Evolutionary conservation across 2,888 invertebrate species (phyloP).

Genomic region (Oegoconia quadripuncta): DNA sequence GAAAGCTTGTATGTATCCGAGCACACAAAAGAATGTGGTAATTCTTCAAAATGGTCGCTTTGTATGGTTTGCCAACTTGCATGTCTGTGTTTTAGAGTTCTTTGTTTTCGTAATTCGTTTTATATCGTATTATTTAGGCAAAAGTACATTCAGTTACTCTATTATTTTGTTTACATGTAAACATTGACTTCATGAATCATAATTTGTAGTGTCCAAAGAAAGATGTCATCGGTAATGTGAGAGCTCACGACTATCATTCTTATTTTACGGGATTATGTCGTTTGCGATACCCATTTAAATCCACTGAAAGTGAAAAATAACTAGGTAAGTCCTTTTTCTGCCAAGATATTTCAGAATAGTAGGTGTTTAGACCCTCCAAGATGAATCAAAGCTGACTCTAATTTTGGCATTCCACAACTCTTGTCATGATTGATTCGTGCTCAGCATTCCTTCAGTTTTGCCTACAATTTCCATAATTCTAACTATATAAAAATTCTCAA

Average conservation of each 20-base stretch:
- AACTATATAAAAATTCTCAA: no score
- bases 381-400: slow-evolving; percentile 61
- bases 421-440: slow-evolving; percentile 60
- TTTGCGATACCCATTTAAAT: slow-evolving; percentile 53
- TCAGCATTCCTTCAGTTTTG: slow-evolving; percentile 41
- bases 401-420: slow-evolving; percentile 72
- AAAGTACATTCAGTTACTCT: slow-evolving; percentile 36
- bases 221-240: slow-evolving; percentile 79
- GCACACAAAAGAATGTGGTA: slow-evolving; percentile 83
- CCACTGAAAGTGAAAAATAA: slow-evolving; percentile 50
- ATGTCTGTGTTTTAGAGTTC: slow-evolving; percentile 76
- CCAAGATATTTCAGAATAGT: slow-evolving; percentile 18
- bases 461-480: no score
- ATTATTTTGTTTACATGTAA: slow-evolving; percentile 37
- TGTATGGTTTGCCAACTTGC: slow-evolving; percentile 81
- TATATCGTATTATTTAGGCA: slow-evolving; percentile 39
- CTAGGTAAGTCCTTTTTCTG: slow-evolving; percentile 47
- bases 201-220: slow-evolving; percentile 53
- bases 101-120: slow-evolving; percentile 70
- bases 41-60: slow-evolving; percentile 87
- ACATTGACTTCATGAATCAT: slow-evolving; percentile 35
- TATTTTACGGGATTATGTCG: slow-evolving; percentile 68
- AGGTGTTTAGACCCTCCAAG: slow-evolving; percentile 22
- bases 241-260: slow-evolving; percentile 66
- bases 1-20: slow-evolving; percentile 46